Evolutionary conservation across 2,888 invertebrate genomes (phyloP).

Genomic region (Cephus rjabovi): DNA sequence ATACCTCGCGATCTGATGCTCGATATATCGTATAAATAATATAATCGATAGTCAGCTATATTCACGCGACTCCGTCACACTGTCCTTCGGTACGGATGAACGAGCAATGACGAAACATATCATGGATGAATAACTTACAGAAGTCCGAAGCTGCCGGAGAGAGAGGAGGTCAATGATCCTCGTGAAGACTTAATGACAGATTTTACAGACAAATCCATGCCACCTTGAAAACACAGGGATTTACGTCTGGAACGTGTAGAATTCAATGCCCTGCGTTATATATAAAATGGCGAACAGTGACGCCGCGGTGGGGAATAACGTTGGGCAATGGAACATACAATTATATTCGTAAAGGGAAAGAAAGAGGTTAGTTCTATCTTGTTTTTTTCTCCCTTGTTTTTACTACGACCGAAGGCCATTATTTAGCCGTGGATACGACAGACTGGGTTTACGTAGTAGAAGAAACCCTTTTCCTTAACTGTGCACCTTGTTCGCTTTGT

Average conservation of each 20-base stretch:
- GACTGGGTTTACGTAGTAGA: not conserved
- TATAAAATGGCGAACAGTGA: not conserved
- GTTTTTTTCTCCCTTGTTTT: not conserved
- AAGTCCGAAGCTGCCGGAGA: not conserved
- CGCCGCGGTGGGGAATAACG: not conserved
- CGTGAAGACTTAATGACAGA: not conserved
- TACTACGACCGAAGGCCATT: not conserved
- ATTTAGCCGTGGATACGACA: not conserved
- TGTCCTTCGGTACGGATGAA: not conserved
- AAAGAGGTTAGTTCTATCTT: not conserved
- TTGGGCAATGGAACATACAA: not conserved
- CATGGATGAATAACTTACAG: not conserved
- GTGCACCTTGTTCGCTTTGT: not conserved
- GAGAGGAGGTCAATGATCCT: not conserved
- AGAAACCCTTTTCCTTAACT: not conserved
- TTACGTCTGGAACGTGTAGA: not conserved
- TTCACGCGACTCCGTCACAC: not conserved
- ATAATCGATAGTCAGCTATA: not conserved
- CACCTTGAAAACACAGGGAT: not conserved
- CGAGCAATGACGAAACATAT: not conserved
- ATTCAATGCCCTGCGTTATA: not conserved
- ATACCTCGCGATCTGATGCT: not conserved
- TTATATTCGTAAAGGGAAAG: not conserved
- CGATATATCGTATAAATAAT: not conserved
- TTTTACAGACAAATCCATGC: not conserved